Evolutionary conservation across 2,113 vertebrate genomes (phyloP).

Genomic region (Oriolus oriolus): DNA sequence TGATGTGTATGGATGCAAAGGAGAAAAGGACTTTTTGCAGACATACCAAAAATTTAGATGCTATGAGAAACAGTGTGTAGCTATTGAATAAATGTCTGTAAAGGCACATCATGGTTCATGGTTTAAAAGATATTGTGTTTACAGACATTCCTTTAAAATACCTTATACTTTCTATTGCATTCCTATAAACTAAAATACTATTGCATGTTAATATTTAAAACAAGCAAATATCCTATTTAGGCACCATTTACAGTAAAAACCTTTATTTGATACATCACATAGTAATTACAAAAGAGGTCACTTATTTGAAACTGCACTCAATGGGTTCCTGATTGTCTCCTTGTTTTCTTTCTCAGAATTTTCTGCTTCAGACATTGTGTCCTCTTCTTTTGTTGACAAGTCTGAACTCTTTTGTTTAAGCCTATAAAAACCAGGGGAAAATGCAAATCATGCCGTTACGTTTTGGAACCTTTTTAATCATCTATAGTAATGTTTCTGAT

Average conservation of each 20-base stretch:
- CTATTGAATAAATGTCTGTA: background rate
- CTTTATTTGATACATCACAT: background rate
- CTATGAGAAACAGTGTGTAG: background rate
- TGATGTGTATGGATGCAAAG: background rate
- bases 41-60: background rate
- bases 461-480: background rate
- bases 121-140: background rate
- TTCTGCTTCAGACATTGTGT: background rate
- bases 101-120: background rate
- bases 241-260: background rate
- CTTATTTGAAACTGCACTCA: background rate
- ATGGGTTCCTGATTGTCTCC: background rate
- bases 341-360: background rate
- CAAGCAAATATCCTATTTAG: background rate
- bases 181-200: background rate
- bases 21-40: background rate
- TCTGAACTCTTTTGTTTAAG: background rate
- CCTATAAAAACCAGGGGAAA: background rate
- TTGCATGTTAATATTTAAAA: background rate
- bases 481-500: background rate
- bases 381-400: background rate
- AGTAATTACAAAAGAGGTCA: background rate
- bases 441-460: background rate
- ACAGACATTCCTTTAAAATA: background rate
- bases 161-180: background rate